Conservation (phyloP, 2,888 invertebrate species). For the Stegana nigrithorax region DNA sequence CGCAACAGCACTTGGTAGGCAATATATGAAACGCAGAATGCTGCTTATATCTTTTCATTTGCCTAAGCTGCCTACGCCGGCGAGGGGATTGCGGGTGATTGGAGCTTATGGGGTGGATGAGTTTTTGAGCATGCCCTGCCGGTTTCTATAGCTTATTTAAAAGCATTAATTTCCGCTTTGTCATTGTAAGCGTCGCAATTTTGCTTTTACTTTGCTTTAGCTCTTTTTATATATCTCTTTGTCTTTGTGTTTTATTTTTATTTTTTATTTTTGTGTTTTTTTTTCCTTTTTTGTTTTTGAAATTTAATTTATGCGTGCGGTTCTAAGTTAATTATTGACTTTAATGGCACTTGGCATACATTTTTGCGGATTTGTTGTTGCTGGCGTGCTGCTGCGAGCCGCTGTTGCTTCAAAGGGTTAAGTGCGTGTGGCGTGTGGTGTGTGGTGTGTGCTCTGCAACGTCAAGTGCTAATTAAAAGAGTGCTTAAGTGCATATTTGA, state of each 20-base stretch:
- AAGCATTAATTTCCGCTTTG: slow-evolving; percentile 46
- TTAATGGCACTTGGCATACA: slow-evolving; percentile 31
- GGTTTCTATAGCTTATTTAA: slow-evolving; percentile 12
- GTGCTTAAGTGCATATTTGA: neutral
- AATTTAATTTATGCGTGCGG: slow-evolving; percentile 40
- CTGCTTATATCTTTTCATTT: slow-evolving; percentile 49
- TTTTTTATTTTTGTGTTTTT: slow-evolving; percentile 14
- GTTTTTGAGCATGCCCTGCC: neutral
- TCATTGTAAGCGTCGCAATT: slow-evolving; percentile 17
- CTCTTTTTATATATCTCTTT: neutral
- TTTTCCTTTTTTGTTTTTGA: slow-evolving; percentile 24
- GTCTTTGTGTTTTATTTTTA: neutral
- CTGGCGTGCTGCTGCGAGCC: neutral
- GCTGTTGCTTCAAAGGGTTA: neutral
- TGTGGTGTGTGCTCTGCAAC: no score
- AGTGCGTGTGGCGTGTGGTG: no score
- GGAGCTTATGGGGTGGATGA: neutral
- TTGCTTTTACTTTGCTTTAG: neutral
- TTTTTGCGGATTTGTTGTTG: neutral
- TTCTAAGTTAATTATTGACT: slow-evolving; percentile 46
- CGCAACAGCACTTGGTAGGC: slow-evolving; percentile 20
- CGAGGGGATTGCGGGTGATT: slow-evolving; percentile 29
- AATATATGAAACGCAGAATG: slow-evolving; percentile 36
- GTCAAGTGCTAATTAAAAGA: neutral
- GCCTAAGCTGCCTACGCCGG: slow-evolving; percentile 36